Base-by-base conservation (phyloP, 2,797 vertebrate species). In the Ctenochaetus hawaiiensis region DNA sequence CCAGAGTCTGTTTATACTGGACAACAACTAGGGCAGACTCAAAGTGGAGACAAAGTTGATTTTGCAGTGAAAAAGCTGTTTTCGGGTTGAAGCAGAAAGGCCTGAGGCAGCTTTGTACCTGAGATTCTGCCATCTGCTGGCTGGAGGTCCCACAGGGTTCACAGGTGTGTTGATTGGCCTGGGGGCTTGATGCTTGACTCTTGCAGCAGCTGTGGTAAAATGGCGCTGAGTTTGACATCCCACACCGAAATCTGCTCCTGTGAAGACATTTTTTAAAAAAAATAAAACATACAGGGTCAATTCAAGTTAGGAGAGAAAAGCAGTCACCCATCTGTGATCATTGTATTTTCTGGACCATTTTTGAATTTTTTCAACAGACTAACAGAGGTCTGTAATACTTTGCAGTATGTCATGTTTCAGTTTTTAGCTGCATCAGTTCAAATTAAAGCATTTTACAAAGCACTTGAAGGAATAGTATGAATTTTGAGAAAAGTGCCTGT, bases 201-300 rank as follows among this genome's bases (percentile, higher is more conserved):
- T 77, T 80, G 61, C 84, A 78, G 77, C 51, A 58, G 56, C 44
- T 57, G 39, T 77, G 73, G 34, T 73, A 76, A 83, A 88, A 86
- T 13, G 48, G 67, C 2, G 61, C 30, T 8, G 81, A 80, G 64
- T 85, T 68, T 72, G 91, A 78, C 85, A 83, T 91, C 51, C 49
- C 88, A 72, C 67, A 75, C 56, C 47, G 57, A 53, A 62, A 59
- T 47, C 57, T 81, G 75, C 61, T 78, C 61, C 88, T 89, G 86
- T 59, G 59, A 75, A 75, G 30, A 84, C 18, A 83, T 17, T 11
- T 52, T 20, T 13, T 18, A 45, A 63, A 48, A 23, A 14, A 7
- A 49, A 20, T 16, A 16, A 8, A 37, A 62, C 52, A 57, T 49
- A 43, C 49, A 49, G 9, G 0, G 3, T 48, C 6, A 73, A 56